Conservation (phyloP, 2,888 invertebrate genomes). For the Perithous albicinctus region DNA sequence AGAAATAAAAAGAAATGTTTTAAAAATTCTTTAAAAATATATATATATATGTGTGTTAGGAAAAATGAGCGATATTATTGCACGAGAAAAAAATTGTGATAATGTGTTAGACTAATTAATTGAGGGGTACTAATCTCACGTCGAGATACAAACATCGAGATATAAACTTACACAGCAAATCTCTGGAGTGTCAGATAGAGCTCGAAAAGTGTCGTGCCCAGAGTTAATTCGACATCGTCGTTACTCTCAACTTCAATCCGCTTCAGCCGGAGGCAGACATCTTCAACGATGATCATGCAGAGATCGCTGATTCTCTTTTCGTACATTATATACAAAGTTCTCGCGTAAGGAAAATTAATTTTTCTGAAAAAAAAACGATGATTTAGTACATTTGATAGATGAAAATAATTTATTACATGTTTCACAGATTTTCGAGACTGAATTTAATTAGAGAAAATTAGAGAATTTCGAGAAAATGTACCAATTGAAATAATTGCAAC, state of each 20-base stretch:
- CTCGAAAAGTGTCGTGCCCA: conserved; percentile 96
- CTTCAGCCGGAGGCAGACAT: conserved; percentile 91
- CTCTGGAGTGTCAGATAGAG: conserved; percentile 96
- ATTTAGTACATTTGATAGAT: no score
- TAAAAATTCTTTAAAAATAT: no score
- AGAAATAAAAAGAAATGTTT: no score
- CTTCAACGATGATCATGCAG: conserved; percentile 89
- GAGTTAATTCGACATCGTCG: conserved; percentile 88
- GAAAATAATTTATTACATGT: background rate
- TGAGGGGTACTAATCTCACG: no score
- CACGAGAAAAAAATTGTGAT: no score
- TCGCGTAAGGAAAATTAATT: conserved; percentile 91
- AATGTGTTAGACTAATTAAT: no score
- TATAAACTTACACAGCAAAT: conserved; percentile 89
- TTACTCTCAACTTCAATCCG: conserved; percentile 85
- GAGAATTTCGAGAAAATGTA: no score
- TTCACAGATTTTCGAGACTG: background rate
- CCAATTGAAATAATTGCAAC: no score
- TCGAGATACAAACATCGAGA: conserved; percentile 4
- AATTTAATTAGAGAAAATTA: no score
- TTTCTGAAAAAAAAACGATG: conserved; percentile 88
- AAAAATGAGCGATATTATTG: no score
- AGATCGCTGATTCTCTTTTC: conserved; percentile 90
- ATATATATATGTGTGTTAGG: no score
- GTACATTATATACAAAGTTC: conserved; percentile 90